Percentiles rank a stretch among this genome's conserved stretches.
These are phyloP conservation scores for Papilio xuthus DNA, from an alignment of 1,140 invertebrate species.

Conservation along the genomic window DNA sequence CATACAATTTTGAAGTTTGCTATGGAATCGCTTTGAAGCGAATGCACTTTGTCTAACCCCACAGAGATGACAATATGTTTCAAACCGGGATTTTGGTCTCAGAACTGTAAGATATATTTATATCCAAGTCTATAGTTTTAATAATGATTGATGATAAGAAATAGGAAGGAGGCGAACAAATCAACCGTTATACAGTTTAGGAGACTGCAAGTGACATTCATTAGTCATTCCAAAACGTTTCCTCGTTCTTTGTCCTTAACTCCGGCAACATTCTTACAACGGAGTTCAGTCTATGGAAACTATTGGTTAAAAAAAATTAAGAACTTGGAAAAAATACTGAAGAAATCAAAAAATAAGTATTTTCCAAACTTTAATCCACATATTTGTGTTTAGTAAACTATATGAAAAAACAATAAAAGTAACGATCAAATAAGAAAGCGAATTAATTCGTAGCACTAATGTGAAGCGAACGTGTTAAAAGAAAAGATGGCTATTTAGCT, in stretches of 20 bases:
- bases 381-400: neutral
- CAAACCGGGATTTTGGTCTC: too few species aligned
- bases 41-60: too few species aligned
- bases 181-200: neutral
- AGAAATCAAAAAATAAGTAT: too few species aligned
- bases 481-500: constrained; percentile 27
- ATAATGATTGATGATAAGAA: constrained; percentile 11
- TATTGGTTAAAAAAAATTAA: neutral
- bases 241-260: neutral
- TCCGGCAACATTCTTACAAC: neutral
- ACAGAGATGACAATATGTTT: too few species aligned
- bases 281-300: neutral
- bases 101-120: neutral
- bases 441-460: constrained; percentile 21
- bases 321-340: too few species aligned
- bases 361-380: neutral
- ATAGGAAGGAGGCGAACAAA: neutral
- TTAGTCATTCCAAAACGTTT: neutral
- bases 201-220: constrained; percentile 4
- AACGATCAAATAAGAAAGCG: neutral
- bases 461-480: constrained; percentile 19
- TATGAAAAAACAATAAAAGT: neutral
- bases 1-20: too few species aligned
- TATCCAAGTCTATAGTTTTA: neutral
- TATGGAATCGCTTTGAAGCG: too few species aligned